phyloP scores from a whole-genome alignment of 2,113 vertebrate genomes.

The Montifringilla adamsi region DNA sequence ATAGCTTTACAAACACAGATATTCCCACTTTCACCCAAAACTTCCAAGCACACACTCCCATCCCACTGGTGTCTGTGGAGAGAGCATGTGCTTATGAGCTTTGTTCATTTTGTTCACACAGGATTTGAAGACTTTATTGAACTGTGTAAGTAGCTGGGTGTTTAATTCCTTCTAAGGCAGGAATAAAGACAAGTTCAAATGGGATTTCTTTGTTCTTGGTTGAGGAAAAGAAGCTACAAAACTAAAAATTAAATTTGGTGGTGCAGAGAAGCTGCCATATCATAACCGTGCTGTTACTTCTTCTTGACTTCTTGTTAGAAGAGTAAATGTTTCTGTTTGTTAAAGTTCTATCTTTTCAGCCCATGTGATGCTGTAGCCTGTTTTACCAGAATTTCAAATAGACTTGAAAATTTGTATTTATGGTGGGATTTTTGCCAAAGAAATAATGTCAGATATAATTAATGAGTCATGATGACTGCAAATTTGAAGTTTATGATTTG shows the following conservation, averaged over 20 bases:
- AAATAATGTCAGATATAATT: neutral
- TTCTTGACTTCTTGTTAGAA: neutral
- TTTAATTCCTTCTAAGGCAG: constrained; percentile 14
- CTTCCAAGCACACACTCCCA: neutral
- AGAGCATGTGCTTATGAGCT: neutral
- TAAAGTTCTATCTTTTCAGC: neutral
- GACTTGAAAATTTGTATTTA: neutral
- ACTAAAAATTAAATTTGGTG: neutral
- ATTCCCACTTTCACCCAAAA: neutral
- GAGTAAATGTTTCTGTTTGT: neutral
- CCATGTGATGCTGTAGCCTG: neutral
- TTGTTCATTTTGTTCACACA: neutral
- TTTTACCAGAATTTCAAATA: neutral
- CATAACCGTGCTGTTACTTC: neutral
- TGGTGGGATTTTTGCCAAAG: neutral
- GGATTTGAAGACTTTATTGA: neutral
- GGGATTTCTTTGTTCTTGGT: constrained; percentile 9
- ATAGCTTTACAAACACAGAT: neutral
- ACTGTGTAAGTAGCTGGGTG: neutral
- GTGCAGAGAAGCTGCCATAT: neutral
- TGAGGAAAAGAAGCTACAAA: neutral
- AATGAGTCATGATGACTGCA: neutral
- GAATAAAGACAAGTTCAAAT: neutral
- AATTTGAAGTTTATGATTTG: neutral
- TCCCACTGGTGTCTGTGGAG: neutral